phyloP scores from a whole-genome alignment of 2,113 vertebrate genomes.

The Paraplagusia blochii region DNA sequence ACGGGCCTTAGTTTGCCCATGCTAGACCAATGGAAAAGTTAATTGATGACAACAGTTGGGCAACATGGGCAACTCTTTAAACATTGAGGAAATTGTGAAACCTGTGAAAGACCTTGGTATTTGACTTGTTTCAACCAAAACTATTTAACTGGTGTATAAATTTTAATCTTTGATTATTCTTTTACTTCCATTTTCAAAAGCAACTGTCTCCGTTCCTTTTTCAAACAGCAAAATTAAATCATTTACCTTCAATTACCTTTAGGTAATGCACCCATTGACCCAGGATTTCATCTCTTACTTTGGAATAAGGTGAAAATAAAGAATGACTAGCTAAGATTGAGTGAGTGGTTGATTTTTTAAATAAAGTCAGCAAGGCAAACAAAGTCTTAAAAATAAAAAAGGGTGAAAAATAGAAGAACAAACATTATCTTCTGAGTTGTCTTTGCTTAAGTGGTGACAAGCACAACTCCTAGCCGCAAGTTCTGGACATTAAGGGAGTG shows the following conservation, averaged over 20 bases:
- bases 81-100: constrained; percentile 26
- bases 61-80: too few species aligned
- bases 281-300: constrained; percentile 21
- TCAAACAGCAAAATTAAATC: too few species aligned
- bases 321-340: constrained; percentile 10
- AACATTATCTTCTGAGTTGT: constrained; percentile 7
- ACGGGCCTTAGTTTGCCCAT: too few species aligned
- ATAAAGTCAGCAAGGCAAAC: constrained; percentile 34
- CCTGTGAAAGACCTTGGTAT: too few species aligned
- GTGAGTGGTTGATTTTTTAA: constrained; percentile 35
- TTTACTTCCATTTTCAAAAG: too few species aligned
- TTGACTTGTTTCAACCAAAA: too few species aligned
- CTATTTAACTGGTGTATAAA: too few species aligned
- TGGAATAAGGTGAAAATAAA: constrained; percentile 26
- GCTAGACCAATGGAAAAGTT: too few species aligned
- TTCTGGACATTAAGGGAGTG: constrained; percentile 23
- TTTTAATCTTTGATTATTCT: too few species aligned
- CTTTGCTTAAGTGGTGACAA: constrained; percentile 13
- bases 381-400: constrained; percentile 2
- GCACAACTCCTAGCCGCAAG: constrained; percentile 35
- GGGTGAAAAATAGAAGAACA: not conserved
- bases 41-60: too few species aligned
- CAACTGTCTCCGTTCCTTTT: too few species aligned
- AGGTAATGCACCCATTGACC: constrained; percentile 9
- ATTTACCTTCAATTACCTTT: too few species aligned